Evolutionary conservation across 1,140 invertebrate genomes (phyloP), one percentile per base, ranked within the genome.

Genomic region (Babylonia areolata): DNA sequence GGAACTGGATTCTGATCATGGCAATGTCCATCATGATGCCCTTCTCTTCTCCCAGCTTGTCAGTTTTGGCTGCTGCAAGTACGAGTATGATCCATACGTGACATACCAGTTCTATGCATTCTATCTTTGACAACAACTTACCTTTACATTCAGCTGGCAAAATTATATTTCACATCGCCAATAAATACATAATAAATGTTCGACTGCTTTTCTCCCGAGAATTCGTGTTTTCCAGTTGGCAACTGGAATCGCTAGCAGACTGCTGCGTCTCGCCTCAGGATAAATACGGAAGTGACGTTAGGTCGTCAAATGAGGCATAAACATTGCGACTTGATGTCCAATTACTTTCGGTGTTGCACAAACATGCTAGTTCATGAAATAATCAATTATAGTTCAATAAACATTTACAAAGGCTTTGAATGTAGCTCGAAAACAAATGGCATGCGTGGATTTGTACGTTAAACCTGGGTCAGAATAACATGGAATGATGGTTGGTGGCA

Each of bases 231-330:
- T 64, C 58, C 58, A 64, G 58, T n/a, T 64, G 15, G 15, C 58
- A 64, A 64, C 58, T 64, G 58, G 58, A 64, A n/a, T 64, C 58
- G 12, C 12, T 64, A 64, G 58, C 58, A 64, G 58, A 64, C 58
- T 64, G 46, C 20, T 6, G 17, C 23, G 20, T 28, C 46, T 20
- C 3, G 9, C 58, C 28, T n/a, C 28, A n/a, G 42, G 37, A 73
- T 78, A 87, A 73, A 81, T 40, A 79, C 82, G 87, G 87, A 87
- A 85, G 81, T 87, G 87, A 87, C 87, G 87, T 85, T 35, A 28
- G 15, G 40, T 69, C 84, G 85, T 81, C 78, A 81, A 79, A 87
- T 81, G 40, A 79, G 69, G 82, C 82, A 84, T 84, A 73, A 82
- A 84, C 82, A 84, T 39, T 46, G 40, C 69, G 69, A 54, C 40